These are phyloP conservation scores for Ginglymostoma cirratum DNA, from an alignment of 2,113 vertebrate genomes.

Conservation along the genomic window DNA sequence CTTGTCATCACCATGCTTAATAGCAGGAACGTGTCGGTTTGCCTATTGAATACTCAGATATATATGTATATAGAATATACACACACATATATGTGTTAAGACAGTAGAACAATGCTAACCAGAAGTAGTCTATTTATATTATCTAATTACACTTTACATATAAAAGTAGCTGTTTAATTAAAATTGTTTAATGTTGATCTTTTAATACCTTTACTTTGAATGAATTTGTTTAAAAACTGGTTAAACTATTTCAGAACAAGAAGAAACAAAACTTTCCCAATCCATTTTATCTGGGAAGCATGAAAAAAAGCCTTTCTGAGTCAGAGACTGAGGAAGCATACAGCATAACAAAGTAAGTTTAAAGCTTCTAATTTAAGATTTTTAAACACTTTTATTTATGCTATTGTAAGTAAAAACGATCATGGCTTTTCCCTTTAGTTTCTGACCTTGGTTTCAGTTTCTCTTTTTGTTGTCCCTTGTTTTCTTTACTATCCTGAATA, in stretches of 20 bases:
- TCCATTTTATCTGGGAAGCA: slow-evolving; percentile 74
- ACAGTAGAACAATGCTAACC: background rate
- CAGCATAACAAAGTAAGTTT: slow-evolving; percentile 69
- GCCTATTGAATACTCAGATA: background rate
- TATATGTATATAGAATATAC: background rate
- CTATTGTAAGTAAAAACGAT: background rate
- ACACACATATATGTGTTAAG: background rate
- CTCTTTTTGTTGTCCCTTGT: background rate
- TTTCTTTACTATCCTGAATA: background rate
- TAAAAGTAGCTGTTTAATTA: background rate
- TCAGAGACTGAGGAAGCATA: slow-evolving; percentile 69
- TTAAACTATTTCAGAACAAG: slow-evolving; percentile 46
- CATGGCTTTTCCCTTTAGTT: background rate
- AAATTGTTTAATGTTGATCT: slow-evolving; percentile 41
- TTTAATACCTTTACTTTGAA: slow-evolving; percentile 49
- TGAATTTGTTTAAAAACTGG: background rate
- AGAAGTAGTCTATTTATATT: background rate
- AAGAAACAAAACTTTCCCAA: slow-evolving; percentile 71
- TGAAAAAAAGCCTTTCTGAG: slow-evolving; percentile 75
- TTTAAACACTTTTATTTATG: slow-evolving; percentile 35
- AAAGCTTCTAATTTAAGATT: background rate
- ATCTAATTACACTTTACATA: background rate
- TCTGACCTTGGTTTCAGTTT: background rate
- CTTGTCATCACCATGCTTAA: background rate
- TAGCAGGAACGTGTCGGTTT: background rate